These are phyloP conservation scores for Lycopodina hypogea DNA, from an alignment of 37 sponge, comb jelly and placozoan genomes.

Conservation along the genomic window DNA sequence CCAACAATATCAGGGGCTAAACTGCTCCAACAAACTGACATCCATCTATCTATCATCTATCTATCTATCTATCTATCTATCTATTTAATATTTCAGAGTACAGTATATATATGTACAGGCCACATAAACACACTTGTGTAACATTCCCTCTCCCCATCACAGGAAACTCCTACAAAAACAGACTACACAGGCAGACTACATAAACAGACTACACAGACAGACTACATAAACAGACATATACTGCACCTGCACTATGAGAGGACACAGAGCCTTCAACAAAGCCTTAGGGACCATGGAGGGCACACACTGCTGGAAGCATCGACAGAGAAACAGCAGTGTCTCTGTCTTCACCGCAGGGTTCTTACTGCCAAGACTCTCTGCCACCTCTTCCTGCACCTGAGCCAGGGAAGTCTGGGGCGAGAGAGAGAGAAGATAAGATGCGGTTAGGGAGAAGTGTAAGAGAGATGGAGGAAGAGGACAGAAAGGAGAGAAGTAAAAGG, in stretches of 20 bases:
- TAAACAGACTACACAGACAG: no score
- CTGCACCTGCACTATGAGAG: conserved; percentile 67
- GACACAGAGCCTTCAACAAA: conserved; percentile 74
- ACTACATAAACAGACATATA: no score
- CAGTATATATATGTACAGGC: no score
- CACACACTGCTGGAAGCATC: conserved; percentile 76
- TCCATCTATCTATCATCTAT: no score
- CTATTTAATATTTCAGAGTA: no score
- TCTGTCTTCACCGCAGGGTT: conserved; percentile 89
- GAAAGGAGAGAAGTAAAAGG: neutral
- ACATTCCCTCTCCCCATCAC: neutral
- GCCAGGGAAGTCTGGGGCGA: conserved; percentile 66
- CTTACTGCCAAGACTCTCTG: conserved; percentile 75
- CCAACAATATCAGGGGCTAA: no score
- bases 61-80: no score
- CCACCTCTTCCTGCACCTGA: conserved; percentile 74
- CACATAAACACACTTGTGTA: no score
- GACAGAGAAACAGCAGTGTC: conserved; percentile 71
- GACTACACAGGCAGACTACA: no score
- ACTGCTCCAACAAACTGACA: no score
- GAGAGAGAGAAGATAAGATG: conserved; percentile 2
- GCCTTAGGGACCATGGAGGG: conserved; percentile 83
- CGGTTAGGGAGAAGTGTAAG: conserved; percentile 2
- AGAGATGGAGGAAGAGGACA: neutral
- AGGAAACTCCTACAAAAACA: no score